phyloP scores from a whole-genome alignment of 2,113 vertebrate species.

The Lasiurus cinereus region DNA sequence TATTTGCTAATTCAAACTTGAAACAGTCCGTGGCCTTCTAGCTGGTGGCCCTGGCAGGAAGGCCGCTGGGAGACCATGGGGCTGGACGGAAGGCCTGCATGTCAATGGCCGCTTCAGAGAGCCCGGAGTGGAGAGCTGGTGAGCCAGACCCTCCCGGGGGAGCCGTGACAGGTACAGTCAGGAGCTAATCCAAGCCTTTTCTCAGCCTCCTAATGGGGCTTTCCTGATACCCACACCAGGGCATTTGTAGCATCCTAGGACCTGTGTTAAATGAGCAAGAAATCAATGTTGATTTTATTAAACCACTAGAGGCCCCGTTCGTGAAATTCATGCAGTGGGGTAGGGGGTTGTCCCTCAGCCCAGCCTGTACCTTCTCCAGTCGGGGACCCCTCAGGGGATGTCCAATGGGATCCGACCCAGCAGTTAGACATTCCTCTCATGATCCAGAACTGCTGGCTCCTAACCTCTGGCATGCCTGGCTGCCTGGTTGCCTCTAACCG shows the following conservation, averaged over 20 bases:
- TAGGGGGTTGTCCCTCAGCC: no score
- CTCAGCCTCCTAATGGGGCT: neutral
- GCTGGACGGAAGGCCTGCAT: neutral
- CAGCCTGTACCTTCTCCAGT: no score
- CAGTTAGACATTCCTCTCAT: no score
- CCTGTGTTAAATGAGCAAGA: neutral
- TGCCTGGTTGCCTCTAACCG: no score
- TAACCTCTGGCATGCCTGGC: no score
- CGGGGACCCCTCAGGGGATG: no score
- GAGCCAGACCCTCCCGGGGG: neutral
- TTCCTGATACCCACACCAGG: neutral
- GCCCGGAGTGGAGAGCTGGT: neutral
- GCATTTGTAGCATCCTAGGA: neutral
- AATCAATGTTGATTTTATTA: neutral
- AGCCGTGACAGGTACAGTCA: neutral
- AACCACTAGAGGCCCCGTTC: no score
- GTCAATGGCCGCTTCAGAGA: neutral
- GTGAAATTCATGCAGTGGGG: no score
- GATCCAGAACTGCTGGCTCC: no score
- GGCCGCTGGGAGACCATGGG: accelerated
- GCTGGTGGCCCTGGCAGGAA: neutral
- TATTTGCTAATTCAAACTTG: neutral
- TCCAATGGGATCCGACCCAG: no score
- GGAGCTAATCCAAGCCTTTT: neutral
- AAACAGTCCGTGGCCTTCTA: neutral